Evolutionary conservation across 2,888 invertebrate species (phyloP).

Genomic region (Pseudococcus viburni): DNA sequence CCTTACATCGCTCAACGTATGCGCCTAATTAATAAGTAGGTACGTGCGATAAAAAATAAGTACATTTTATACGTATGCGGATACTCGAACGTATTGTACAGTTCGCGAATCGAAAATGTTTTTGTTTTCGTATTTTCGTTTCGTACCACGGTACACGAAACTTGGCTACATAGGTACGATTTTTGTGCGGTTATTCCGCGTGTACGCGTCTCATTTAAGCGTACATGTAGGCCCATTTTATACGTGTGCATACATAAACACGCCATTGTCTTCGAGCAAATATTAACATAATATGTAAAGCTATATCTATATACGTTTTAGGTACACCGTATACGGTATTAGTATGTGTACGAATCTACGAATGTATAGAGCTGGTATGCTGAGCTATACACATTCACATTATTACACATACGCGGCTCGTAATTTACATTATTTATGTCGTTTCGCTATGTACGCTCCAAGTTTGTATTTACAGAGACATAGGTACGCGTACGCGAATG

Average conservation of each 20-base stretch:
- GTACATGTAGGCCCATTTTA: background rate
- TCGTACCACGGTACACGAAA: too few species aligned
- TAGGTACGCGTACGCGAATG: background rate
- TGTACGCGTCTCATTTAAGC: background rate
- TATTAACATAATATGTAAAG: constrained; percentile 28
- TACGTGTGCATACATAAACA: background rate
- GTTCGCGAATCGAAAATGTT: too few species aligned
- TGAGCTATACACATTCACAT: background rate
- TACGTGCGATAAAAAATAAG: too few species aligned
- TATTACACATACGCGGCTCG: background rate
- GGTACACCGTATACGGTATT: background rate
- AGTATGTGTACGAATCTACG: background rate
- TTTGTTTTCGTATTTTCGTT: too few species aligned
- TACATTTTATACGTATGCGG: too few species aligned
- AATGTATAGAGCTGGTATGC: background rate
- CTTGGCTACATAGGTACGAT: too few species aligned
- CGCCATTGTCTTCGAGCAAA: background rate
- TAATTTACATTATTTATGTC: constrained; percentile 31
- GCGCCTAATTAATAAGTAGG: too few species aligned
- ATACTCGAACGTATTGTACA: too few species aligned
- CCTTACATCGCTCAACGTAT: too few species aligned
- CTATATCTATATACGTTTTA: background rate
- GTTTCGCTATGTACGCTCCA: background rate
- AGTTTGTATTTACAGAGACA: too few species aligned
- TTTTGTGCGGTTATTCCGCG: background rate